Conservation (phyloP, 2,888 invertebrate genomes). For the Arctia plantaginis region DNA sequence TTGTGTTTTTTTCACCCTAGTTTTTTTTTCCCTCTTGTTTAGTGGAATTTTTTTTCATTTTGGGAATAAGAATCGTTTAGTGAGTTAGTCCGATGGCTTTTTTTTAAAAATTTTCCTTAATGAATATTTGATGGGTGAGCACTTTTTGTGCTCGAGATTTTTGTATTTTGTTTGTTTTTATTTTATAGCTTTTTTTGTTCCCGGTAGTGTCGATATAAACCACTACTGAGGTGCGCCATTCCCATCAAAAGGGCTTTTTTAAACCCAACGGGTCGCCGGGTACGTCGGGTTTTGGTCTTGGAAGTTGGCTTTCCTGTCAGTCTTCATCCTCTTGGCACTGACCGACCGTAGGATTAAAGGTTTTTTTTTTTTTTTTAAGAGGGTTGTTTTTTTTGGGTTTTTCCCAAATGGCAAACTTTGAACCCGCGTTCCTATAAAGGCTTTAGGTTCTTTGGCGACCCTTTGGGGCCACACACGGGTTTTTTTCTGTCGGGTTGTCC, state of each 20-base stretch:
- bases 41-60: too few relatives aligned
- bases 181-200: too few relatives aligned
- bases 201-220: constrained; percentile 50
- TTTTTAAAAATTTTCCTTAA: too few relatives aligned
- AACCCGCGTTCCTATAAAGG: neutral
- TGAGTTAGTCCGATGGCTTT: too few relatives aligned
- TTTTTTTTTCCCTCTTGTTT: too few relatives aligned
- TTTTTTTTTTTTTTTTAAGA: neutral
- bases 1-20: too few relatives aligned
- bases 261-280: too few relatives aligned
- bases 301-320: neutral
- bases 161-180: too few relatives aligned
- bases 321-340: neutral
- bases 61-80: too few relatives aligned
- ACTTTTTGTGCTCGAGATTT: too few relatives aligned
- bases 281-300: neutral
- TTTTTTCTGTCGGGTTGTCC: neutral
- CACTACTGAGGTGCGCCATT: neutral
- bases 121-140: too few relatives aligned
- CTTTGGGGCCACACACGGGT: neutral
- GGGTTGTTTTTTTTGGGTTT: neutral
- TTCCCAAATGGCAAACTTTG: neutral
- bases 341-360: neutral
- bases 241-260: neutral
- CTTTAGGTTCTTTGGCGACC: neutral